Conservation (phyloP, 2,797 vertebrate species). For the Echeneis naucrates region DNA sequence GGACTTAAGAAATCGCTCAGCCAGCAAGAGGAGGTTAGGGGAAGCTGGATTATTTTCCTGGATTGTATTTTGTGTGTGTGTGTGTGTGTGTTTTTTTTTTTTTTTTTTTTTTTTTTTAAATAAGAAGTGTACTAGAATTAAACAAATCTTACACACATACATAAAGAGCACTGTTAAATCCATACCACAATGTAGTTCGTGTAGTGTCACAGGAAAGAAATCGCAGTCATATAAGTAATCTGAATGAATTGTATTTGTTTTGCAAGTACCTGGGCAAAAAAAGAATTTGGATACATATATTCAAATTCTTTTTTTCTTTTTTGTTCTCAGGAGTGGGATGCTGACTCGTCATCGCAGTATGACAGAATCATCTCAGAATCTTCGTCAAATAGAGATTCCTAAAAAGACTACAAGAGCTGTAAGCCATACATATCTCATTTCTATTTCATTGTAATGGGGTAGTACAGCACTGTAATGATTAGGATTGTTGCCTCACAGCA, state of each 20-base stretch:
- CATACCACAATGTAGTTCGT: neutral
- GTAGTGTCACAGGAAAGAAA: neutral
- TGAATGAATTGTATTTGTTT: neutral
- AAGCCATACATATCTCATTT: slow-evolving; percentile 45
- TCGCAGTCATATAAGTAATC: neutral
- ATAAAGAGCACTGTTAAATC: neutral
- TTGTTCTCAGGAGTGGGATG: slow-evolving; percentile 83
- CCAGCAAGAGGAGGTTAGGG: slow-evolving; percentile 88
- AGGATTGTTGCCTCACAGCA: too few species aligned
- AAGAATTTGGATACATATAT: neutral
- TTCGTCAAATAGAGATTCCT: slow-evolving; percentile 93
- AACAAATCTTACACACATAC: neutral
- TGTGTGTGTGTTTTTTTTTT: too few species aligned
- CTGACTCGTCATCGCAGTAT: slow-evolving; percentile 93
- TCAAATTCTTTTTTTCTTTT: neutral
- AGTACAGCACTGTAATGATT: too few species aligned
- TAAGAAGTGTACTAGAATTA: neutral
- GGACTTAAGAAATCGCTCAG: slow-evolving; percentile 89
- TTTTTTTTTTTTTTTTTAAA: too few species aligned
- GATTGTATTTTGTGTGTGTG: too few species aligned
- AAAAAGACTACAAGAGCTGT: slow-evolving; percentile 88
- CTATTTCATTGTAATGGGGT: neutral
- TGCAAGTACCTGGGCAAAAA: neutral
- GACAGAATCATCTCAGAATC: slow-evolving; percentile 90
- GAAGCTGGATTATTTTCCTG: neutral